Evolutionary conservation across 2,888 invertebrate genomes (phyloP).

Genomic region (Dryobota labecula): DNA sequence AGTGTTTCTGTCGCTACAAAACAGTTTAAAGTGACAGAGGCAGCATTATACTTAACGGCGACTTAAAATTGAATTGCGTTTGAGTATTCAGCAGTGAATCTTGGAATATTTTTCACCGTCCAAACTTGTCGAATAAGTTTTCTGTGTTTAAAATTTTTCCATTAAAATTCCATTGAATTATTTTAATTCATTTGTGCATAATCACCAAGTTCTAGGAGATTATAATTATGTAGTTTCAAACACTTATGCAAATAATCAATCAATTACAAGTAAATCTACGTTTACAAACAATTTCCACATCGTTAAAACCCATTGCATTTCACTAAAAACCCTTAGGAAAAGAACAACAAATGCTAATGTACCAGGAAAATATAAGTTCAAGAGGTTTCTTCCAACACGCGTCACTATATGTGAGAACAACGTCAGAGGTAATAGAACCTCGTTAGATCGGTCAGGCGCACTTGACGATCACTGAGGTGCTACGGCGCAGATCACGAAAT

Average conservation of each 20-base stretch:
- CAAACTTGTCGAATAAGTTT: background rate
- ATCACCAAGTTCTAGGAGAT: background rate
- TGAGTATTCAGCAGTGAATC: too few relatives aligned
- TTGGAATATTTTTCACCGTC: background rate
- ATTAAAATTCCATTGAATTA: background rate
- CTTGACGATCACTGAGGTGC: slow-evolving; percentile 9
- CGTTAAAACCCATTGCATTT: slow-evolving; percentile 4
- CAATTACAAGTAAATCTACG: slow-evolving; percentile 5
- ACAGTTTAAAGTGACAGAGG: too few relatives aligned
- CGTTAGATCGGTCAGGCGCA: slow-evolving; percentile 10
- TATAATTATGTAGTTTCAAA: too few relatives aligned
- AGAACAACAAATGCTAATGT: slow-evolving; percentile 23
- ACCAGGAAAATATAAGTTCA: slow-evolving; percentile 36
- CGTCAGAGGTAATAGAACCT: slow-evolving; percentile 46
- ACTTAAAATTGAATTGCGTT: too few relatives aligned
- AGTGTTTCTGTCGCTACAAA: too few relatives aligned
- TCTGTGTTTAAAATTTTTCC: background rate
- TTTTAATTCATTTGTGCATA: background rate
- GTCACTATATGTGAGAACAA: slow-evolving; percentile 7
- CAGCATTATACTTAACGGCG: too few relatives aligned
- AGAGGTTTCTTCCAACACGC: slow-evolving; percentile 34
- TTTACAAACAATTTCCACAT: slow-evolving; percentile 16
- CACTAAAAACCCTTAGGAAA: slow-evolving; percentile 32
- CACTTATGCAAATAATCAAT: background rate
- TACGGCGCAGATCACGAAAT: slow-evolving; percentile 37